Conservation (phyloP, 2,888 invertebrate genomes). For the Macrosiphum euphorbiae region DNA sequence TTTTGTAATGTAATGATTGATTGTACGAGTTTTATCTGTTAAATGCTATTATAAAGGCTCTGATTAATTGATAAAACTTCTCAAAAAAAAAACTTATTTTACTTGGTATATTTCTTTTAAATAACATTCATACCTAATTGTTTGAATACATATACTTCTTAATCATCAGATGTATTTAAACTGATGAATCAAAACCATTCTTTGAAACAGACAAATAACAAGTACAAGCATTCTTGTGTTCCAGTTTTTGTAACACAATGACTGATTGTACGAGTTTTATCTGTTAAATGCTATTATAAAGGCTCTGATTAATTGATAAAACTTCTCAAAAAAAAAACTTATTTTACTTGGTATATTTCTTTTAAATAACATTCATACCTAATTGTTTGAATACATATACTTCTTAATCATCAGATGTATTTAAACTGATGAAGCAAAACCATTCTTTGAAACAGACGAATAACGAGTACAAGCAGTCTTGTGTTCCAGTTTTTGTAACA, state of each 20-base stretch:
- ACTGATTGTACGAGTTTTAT: constrained; percentile 39
- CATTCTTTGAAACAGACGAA: constrained; percentile 56
- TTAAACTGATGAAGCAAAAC: constrained; percentile 56
- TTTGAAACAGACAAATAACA: constrained; percentile 54
- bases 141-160: neutral
- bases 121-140: too few species aligned
- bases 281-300: constrained; percentile 38
- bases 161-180: neutral
- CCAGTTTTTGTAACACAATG: constrained; percentile 31
- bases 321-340: too few species aligned
- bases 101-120: too few species aligned
- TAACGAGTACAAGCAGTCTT: constrained; percentile 9
- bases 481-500: constrained; percentile 35
- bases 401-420: neutral
- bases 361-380: too few species aligned
- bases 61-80: neutral
- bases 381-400: neutral
- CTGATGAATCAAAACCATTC: constrained; percentile 61
- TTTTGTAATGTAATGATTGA: constrained; percentile 28
- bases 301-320: neutral
- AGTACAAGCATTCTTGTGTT: neutral
- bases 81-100: too few species aligned
- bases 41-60: constrained; percentile 2
- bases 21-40: constrained; percentile 54
- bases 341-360: too few species aligned